Conservation (phyloP, 2,797 vertebrate genomes). For the Buceros bicornis region DNA sequence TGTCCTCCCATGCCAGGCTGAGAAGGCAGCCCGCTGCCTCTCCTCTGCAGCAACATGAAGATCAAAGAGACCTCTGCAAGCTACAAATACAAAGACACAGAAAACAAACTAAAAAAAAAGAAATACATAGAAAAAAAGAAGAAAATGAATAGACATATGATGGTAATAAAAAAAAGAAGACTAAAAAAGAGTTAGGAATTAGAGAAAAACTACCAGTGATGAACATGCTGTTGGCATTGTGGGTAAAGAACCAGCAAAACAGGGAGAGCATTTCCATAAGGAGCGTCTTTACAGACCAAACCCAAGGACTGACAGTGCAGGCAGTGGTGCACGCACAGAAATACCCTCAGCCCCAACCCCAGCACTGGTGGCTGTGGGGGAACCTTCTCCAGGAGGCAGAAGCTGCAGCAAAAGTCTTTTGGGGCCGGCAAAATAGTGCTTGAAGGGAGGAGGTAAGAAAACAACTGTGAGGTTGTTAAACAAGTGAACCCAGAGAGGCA, state of each 20-base stretch:
- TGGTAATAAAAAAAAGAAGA: not conserved
- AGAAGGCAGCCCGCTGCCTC: not conserved
- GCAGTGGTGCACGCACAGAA: accelerated
- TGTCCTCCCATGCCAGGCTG: not conserved
- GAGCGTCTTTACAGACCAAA: not conserved
- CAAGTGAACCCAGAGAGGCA: not conserved
- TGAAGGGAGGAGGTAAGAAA: not conserved
- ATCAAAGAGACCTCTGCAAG: not conserved
- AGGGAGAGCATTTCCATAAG: not conserved
- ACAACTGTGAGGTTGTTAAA: not conserved
- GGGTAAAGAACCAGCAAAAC: not conserved
- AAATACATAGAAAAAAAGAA: too few relatives aligned
- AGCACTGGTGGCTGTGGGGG: accelerated
- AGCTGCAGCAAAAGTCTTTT: not conserved
- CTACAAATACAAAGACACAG: not conserved
- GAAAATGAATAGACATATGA: not conserved
- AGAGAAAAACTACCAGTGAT: not conserved
- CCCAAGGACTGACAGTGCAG: accelerated
- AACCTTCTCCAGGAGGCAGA: not conserved
- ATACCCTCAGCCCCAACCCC: not conserved
- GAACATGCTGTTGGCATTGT: not conserved
- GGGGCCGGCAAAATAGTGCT: not conserved
- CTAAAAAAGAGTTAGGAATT: not conserved
- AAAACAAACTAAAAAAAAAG: not conserved
- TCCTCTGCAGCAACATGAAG: accelerated